These are phyloP conservation scores for Porites rus DNA, from an alignment of 92 coral and sea anemone species.

Conservation along the genomic window DNA sequence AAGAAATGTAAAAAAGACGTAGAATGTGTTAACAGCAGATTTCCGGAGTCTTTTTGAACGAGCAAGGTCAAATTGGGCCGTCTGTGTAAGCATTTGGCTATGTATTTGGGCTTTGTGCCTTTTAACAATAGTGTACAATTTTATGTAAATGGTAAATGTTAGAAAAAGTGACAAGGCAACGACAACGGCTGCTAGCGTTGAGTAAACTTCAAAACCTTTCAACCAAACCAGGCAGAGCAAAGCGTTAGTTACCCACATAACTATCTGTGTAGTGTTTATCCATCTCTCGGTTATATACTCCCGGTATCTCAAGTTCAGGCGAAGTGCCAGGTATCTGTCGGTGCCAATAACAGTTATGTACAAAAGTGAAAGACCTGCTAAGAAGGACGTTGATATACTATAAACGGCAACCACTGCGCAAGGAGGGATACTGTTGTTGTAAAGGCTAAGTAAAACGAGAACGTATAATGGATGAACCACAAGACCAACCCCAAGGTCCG, in stretches of 20 bases:
- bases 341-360: slow-evolving; percentile 21
- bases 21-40: slow-evolving; percentile 19
- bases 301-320: slow-evolving; percentile 14
- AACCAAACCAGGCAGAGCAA: slow-evolving; percentile 24
- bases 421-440: slow-evolving; percentile 2
- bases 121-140: slow-evolving; percentile 1
- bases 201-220: slow-evolving; percentile 28
- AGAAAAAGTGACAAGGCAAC: slow-evolving; percentile 13
- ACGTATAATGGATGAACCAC: slow-evolving; percentile 35
- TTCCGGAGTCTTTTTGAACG: neutral
- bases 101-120: slow-evolving; percentile 24
- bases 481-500: slow-evolving; percentile 31
- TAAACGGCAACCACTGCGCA: neutral
- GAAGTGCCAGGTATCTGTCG: slow-evolving; percentile 22
- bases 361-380: slow-evolving; percentile 15
- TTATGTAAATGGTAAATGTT: slow-evolving; percentile 17
- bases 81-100: neutral
- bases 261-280: neutral
- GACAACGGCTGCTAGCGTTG: slow-evolving; percentile 15
- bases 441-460: slow-evolving; percentile 5
- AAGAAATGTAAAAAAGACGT: slow-evolving; percentile 21
- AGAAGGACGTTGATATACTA: slow-evolving; percentile 4
- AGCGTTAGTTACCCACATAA: neutral
- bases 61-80: neutral
- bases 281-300: slow-evolving; percentile 23